Base-by-base conservation (phyloP, 2,888 invertebrate genomes). In the Strigamia transsilvanica region DNA sequence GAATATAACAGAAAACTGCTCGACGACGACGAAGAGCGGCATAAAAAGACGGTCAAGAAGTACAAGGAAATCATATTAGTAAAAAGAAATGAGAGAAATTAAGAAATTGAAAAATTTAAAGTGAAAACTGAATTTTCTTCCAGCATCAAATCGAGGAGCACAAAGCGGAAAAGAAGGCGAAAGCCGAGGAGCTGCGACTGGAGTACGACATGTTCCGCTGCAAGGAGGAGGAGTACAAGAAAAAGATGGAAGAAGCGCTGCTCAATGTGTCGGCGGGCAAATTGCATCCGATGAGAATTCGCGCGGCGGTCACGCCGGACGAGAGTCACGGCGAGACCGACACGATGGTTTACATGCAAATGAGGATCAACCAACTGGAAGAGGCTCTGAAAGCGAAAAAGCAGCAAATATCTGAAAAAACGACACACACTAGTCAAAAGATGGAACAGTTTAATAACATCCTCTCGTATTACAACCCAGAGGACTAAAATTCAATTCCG, bases 391-490 rank as follows among this genome's bases (percentile, higher is more conserved):
- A 78, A 27, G 32, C 2, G 32, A 78, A 78, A 78, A 23, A 27
- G 32, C 2, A 23, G 3, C 15, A 13, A 18, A 9, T 32, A 13
- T 18, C 78, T 27, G 78, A 78, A 18, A 61, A 61, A 61, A 6
- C 2, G 10, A 61, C 6, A 61, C 10, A 61, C 2, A 61, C 10
- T 23, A 61, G 15, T 61, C 61, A 61, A 61, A 61, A 61, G 61
- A 61, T 61, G 61, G 61, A 61, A 61, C 61, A 61, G 61, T 61
- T 61, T 61, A 61, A 61, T 61, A 61, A 61, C 23, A 61, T 61
- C 61, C 61, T 61, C 61, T 61, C 61, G 61, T 61, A 61, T 61
- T 61, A 61, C 61, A 61, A 18, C 10, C 61, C 61, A 61, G 61
- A 61, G 21, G 61, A 61, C 18, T 61, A 61, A 61, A 61, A 21